Percentiles rank a stretch among this genome's conserved stretches.
These are phyloP conservation scores for Cryptosula pallasiana DNA, from an alignment of 2,888 invertebrate genomes.

Conservation along the genomic window DNA sequence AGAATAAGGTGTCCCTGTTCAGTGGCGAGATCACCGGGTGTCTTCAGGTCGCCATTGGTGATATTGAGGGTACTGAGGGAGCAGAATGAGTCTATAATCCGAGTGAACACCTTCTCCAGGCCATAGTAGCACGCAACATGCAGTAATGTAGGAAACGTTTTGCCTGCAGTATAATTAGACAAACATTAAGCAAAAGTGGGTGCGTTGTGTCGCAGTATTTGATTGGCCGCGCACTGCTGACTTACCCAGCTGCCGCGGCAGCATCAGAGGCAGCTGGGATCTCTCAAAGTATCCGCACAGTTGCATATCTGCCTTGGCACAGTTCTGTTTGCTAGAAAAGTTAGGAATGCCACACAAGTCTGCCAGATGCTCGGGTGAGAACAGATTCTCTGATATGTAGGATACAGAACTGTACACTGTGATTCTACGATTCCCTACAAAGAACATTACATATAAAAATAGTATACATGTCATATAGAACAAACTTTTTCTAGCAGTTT, in stretches of 20 bases:
- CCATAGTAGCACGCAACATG: conserved; percentile 21
- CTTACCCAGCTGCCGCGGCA: background rate
- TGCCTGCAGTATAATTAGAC: too few species aligned
- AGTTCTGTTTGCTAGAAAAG: background rate
- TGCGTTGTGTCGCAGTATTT: too few species aligned
- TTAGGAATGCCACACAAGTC: background rate
- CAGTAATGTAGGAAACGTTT: background rate
- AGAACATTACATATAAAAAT: background rate
- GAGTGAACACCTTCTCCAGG: background rate
- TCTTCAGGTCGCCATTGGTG: background rate
- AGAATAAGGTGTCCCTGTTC: background rate
- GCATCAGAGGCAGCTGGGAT: background rate
- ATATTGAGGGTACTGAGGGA: background rate
- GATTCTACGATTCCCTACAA: background rate
- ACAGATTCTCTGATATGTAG: background rate
- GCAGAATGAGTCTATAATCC: conserved; percentile 8
- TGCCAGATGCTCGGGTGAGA: background rate
- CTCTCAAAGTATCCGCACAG: background rate
- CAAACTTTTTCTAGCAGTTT: too few species aligned
- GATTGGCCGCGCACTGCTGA: too few species aligned
- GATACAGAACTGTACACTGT: background rate
- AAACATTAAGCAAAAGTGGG: too few species aligned
- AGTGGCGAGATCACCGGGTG: background rate
- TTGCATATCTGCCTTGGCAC: background rate
- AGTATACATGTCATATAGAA: background rate